Base-by-base conservation (phyloP, 2,797 vertebrate genomes). In the Rousettus madagascariensis region DNA sequence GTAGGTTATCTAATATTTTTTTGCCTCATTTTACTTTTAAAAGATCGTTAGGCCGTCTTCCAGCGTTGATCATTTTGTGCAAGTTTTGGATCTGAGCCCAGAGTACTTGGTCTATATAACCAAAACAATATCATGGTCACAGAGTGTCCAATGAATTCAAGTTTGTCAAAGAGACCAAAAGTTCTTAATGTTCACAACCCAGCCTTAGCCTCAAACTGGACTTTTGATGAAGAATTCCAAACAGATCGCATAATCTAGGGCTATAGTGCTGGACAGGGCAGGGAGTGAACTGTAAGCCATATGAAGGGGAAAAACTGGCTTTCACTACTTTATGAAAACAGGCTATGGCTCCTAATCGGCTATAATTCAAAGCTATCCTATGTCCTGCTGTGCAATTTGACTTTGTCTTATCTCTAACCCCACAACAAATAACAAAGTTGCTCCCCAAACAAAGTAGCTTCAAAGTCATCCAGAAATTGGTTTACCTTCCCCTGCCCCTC, bases 151-250 rank as follows among this genome's bases (percentile, higher is more conserved):
- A 2, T 3, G 8, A 90, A 57, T 65, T 84, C 53, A 86, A 95
- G 36, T 84, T 68, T 78, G n/a, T 95, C 65, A 77, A 68, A 65
- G 7, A 77, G 26, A 84, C 26, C 41, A 8, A 75, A 91, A 57
- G 3, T 26, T 72, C 24, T 59, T 38, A 69, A 5, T 88, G 63
- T 61, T 74, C 59, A 83, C 41, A 91, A 28, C 15, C 41, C 20
- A 36, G 26, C 9, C 24, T 69, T 57, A 78, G 51, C 71, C 33
- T 78, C 84, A 72, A 78, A 87, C 33, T 28, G 66, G 13, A 33
- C 66, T 36, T 19, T 46, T 51, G 13, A 71, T 22, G 30, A 77
- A 96, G 87, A 83, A 97, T 93, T 91, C 82, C 59, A 91, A 97
- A 78, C 16, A n/a, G 59, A 82, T 71, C 90, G 72, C 36, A 71